Evolutionary conservation across 2,888 invertebrate genomes (phyloP), one percentile per base, ranked within the genome.

Genomic region (Zeuzera pyrina): DNA sequence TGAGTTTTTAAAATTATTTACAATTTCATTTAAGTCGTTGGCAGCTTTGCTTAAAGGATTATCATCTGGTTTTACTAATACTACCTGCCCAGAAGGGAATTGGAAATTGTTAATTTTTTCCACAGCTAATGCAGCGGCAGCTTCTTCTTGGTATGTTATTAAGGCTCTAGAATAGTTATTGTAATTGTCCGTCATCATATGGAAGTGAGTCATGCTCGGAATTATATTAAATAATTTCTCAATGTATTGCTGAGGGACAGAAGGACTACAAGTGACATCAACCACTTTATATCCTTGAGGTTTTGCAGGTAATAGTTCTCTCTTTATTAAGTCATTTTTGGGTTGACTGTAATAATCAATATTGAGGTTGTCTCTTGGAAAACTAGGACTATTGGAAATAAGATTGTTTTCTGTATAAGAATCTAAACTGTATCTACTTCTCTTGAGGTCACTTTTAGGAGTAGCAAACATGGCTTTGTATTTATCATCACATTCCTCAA

Each of bases 391-490:
- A 35, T 35, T 41, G 23, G 36, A 30, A 25, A 39, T 38, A 11
- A 41, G 36, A 25, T 36, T 36, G 14, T 25, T 22, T 29, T 33
- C 33, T 13, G 23, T 13, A 25, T 16, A 33, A 12, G 23, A 28
- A 13, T 73, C 76, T 33, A 63, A 43, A 39, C 51, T 64, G 34
- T 61, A 68, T 42, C 73, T 62, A 45, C 53, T 54, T 41, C 78
- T 59, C 48, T 79, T 79, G 16, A 78, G 47, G 34, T 69, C 71
- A 25, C 81, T 89, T 72, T 90, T 91, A 11, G 95, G 95, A 52
- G 93, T 93, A 2, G 97, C 96, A 84, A 97, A 97, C 27, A 95
- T 92, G 12, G 96, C 91, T 69, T 91, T 94, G 65, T 90, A 95
- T 53, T 89, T 91, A 36, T 86, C 85, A 49, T 95, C 93, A 71